phyloP scores from a whole-genome alignment of 2,113 vertebrate species.

The Terrapene triunguis region DNA sequence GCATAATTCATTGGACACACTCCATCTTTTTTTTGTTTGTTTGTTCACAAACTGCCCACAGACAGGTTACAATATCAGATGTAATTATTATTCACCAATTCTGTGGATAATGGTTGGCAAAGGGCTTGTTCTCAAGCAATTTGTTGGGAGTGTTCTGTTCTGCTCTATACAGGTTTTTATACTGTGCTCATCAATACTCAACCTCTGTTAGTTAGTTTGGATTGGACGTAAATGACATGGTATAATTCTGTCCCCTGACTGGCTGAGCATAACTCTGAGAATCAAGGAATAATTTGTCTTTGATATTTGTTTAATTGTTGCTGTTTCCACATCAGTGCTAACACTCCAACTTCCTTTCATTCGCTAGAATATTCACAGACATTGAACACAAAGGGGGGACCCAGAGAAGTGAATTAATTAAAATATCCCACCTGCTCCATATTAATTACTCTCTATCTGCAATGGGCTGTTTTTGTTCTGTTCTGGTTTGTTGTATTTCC shows the following conservation, averaged over 20 bases:
- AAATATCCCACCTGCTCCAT: neutral
- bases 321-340: neutral
- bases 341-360: neutral
- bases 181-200: neutral
- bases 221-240: neutral
- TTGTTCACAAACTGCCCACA: neutral
- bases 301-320: neutral
- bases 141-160: neutral
- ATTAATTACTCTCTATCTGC: neutral
- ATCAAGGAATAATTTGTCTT: neutral
- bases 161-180: neutral
- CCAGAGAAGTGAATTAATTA: neutral
- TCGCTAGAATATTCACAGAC: neutral
- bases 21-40: too few relatives aligned
- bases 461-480: neutral
- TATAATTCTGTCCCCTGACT: neutral
- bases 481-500: neutral
- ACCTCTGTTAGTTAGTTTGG: neutral
- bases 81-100: neutral
- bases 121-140: neutral
- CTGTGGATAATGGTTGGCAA: neutral
- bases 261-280: neutral
- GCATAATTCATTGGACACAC: neutral
- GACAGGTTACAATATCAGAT: neutral
- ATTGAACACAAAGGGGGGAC: neutral